These are phyloP conservation scores for Cheilosia scutellata DNA, from an alignment of 2,888 invertebrate genomes.

Conservation along the genomic window DNA sequence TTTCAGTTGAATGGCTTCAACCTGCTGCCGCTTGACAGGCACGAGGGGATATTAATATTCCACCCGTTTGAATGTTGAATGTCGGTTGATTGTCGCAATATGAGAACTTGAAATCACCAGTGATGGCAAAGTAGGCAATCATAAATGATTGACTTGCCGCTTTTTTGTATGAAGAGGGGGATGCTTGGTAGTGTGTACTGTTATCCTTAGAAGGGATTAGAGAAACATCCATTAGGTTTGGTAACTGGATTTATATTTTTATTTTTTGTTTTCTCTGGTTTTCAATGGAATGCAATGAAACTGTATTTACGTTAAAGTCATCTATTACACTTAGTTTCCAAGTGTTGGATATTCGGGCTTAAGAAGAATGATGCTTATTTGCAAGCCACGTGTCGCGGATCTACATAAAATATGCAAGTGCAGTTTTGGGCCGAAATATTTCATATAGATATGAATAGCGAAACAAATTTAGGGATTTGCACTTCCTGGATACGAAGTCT, in stretches of 20 bases:
- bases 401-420: slow-evolving; percentile 35
- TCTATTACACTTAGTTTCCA: slow-evolving; percentile 56
- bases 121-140: slow-evolving; percentile 57
- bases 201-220: slow-evolving; percentile 52
- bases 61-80: slow-evolving; percentile 34
- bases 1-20: slow-evolving; percentile 73
- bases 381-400: slow-evolving; percentile 57
- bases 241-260: slow-evolving; percentile 40
- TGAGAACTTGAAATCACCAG: slow-evolving; percentile 77
- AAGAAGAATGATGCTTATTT: slow-evolving; percentile 44
- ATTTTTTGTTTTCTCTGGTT: slow-evolving; percentile 16
- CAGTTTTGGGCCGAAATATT: not conserved
- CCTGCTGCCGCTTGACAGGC: slow-evolving; percentile 65
- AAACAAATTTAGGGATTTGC: slow-evolving; percentile 54
- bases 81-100: slow-evolving; percentile 80
- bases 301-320: slow-evolving; percentile 61
- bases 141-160: slow-evolving; percentile 61
- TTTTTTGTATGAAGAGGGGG: slow-evolving; percentile 31
- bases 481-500: not conserved
- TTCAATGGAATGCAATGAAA: slow-evolving; percentile 35
- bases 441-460: not conserved
- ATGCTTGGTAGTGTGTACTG: slow-evolving; percentile 29
- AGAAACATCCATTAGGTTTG: slow-evolving; percentile 59
- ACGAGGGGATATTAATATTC: slow-evolving; percentile 62
- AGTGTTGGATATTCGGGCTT: slow-evolving; percentile 48